A percentile compares a stretch with the other conserved stretches of the same genome.
Conservation (phyloP, 2,797 vertebrate species). For the Myoxocephalus aenaeus region DNA sequence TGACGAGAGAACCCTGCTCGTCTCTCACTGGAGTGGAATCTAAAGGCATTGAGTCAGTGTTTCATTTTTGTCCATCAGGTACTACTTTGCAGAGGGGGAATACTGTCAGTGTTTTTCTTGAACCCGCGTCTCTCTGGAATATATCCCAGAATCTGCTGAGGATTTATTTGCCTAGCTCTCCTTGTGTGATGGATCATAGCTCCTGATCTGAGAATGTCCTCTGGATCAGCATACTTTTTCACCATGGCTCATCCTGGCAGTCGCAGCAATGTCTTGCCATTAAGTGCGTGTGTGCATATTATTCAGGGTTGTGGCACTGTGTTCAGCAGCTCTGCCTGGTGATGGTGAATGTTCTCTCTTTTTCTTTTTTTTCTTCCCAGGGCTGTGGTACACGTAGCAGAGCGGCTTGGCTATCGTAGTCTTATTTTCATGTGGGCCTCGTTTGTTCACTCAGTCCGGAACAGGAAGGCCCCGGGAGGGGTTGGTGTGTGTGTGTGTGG, state of each 20-base stretch:
- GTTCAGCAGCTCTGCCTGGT: conserved; percentile 51
- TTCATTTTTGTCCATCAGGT: conserved; percentile 81
- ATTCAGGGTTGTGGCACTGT: conserved; percentile 39
- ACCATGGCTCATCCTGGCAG: conserved; percentile 51
- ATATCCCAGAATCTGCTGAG: conserved; percentile 72
- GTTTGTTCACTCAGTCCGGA: conserved; percentile 81
- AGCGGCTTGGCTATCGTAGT: conserved; percentile 68
- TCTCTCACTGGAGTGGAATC: conserved; percentile 84
- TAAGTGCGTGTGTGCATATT: conserved; percentile 35
- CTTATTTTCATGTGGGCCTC: conserved; percentile 81
- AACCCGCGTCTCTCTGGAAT: conserved; percentile 73
- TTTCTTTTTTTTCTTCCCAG: conserved; percentile 42
- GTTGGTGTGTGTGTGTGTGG: conserved; percentile 48
- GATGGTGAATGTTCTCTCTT: conserved; percentile 53
- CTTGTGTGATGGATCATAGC: conserved; percentile 76
- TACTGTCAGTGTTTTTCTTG: conserved; percentile 71
- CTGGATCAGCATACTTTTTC: conserved; percentile 67
- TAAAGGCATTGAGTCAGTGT: conserved; percentile 80
- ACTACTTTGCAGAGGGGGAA: conserved; percentile 67
- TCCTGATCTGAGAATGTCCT: conserved; percentile 73
- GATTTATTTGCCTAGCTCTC: conserved; percentile 77
- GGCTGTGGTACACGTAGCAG: conserved; percentile 68
- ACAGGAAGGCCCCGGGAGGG: conserved; percentile 82
- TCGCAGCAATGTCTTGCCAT: conserved; percentile 59
- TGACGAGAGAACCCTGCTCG: conserved; percentile 84